Base-by-base conservation (phyloP, 2,113 vertebrate genomes). In the Nibea albiflora region DNA sequence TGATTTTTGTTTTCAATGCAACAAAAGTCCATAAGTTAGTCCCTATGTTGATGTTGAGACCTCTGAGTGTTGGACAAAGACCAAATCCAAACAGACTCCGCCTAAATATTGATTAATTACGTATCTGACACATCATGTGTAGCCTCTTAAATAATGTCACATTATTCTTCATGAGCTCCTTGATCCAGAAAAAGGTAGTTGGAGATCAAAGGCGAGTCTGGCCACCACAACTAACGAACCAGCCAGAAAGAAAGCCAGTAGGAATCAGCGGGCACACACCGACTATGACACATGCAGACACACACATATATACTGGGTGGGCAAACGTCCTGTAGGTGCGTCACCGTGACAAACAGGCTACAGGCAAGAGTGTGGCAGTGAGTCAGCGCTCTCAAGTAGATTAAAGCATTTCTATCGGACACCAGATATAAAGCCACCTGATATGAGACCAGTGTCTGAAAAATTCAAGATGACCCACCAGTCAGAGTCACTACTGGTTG, bases 341-440 rank as follows among this genome's bases (percentile, higher is more conserved):
- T 61, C 42, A 73, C 63, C 46, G 72, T 70, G 44, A 64, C 54
- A 77, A 81, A 77, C 78, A 57, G 56, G 67, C 67, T 72, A 80
- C 75, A 77, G 81, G 63, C 46, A 72, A 35, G 17, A 24, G 60
- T 49, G 73, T 42, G 17, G 73, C 42, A 66, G 72, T 84, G 79
- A 90, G 71, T 84, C 90, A 81, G 71, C 15, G 80, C 76, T 88
- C 87, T 90, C 85, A 81, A 73, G 69, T 90, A 91, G 88, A 93
- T 91, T 70, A 91, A 92, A 91, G 89, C 71, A 31, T 81, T 83
- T 78, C 31, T 75, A 71, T 63, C 63, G 63, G 78, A 84, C 76
- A 86, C 28, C 78, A 85, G 77, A 82, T 75, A 70, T 70, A 53
- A 77, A 78, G 73, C 77, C 26, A 74, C 39, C 79, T 73, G 77